Conservation (phyloP, 1,140 invertebrate species). For the Ceratitis capitata region DNA sequence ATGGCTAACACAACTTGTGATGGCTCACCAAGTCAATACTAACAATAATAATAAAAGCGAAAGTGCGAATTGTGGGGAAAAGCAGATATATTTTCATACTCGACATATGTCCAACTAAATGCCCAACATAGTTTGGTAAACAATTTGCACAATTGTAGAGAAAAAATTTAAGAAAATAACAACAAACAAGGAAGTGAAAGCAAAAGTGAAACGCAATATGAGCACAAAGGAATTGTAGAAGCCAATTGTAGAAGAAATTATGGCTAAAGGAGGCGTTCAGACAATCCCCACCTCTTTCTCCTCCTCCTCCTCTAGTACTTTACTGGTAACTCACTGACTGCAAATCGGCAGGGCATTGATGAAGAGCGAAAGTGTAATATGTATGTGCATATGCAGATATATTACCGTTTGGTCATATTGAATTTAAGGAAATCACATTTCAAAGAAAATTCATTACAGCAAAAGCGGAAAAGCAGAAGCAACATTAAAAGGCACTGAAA, state of each 20-base stretch:
- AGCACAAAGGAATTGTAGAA: conserved; percentile 21
- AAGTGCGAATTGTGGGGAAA: not conserved
- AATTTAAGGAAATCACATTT: conserved; percentile 33
- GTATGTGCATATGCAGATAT: not conserved
- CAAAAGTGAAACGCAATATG: conserved; percentile 35
- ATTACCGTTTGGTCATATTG: conserved; percentile 5
- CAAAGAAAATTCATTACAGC: conserved; percentile 26
- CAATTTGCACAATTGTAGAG: conserved; percentile 5
- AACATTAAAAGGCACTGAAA: not conserved
- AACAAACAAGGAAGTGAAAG: not conserved
- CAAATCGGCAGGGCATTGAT: not conserved
- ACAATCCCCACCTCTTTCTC: not conserved
- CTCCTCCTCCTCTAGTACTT: not conserved
- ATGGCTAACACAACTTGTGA: not conserved
- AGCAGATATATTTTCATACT: not conserved
- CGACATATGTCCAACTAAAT: not conserved
- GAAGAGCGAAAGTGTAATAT: not conserved
- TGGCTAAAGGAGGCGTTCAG: not conserved
- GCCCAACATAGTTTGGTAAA: not conserved
- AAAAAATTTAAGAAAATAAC: not conserved
- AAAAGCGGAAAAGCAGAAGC: not conserved
- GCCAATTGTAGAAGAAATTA: conserved; percentile 4
- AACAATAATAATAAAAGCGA: too few relatives aligned
- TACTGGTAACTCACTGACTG: too few relatives aligned
- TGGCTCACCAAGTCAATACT: not conserved